Conservation (phyloP, 1,140 invertebrate genomes). For the Phymorhynchus buccinoides region DNA sequence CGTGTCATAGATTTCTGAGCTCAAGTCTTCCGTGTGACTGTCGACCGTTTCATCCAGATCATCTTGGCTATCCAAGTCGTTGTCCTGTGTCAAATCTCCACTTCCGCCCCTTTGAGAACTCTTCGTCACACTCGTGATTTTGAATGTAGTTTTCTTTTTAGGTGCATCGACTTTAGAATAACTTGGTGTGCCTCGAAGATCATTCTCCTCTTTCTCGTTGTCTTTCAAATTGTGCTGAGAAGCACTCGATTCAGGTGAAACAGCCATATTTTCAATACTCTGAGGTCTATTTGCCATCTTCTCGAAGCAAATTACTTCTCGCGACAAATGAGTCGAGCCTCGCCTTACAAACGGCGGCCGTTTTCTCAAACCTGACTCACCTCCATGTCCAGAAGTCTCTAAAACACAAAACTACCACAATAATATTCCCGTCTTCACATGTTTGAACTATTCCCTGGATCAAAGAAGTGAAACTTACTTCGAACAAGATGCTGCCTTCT, state of each 20-base stretch:
- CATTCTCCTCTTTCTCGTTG: slow-evolving; percentile 35
- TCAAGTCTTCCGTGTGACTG: slow-evolving; percentile 87
- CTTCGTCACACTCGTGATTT: slow-evolving; percentile 89
- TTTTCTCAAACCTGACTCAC: slow-evolving; percentile 40
- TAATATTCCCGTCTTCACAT: slow-evolving; percentile 37
- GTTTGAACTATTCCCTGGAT: slow-evolving; percentile 22
- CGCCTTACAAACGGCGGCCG: slow-evolving; percentile 36
- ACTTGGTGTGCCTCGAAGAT: slow-evolving; percentile 32
- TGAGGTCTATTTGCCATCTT: slow-evolving; percentile 39
- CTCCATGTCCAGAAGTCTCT: slow-evolving; percentile 32
- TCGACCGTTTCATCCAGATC: slow-evolving; percentile 85
- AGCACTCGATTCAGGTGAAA: slow-evolving; percentile 29
- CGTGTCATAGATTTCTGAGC: slow-evolving; percentile 75
- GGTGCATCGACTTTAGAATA: slow-evolving; percentile 49
- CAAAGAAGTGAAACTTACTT: slow-evolving; percentile 26
- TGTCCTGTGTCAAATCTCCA: slow-evolving; percentile 85
- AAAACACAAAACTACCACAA: slow-evolving; percentile 29
- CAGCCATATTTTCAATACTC: slow-evolving; percentile 34
- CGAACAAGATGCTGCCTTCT: slow-evolving; percentile 40
- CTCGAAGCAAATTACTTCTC: slow-evolving; percentile 40
- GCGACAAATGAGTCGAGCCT: slow-evolving; percentile 34
- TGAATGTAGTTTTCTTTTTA: slow-evolving; percentile 91
- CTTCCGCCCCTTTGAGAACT: slow-evolving; percentile 75
- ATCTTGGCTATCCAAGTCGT: slow-evolving; percentile 92
- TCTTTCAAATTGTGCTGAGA: slow-evolving; percentile 38